Percentiles rank a stretch among this genome's conserved stretches.
phyloP scores from a whole-genome alignment of 2,797 vertebrate genomes.

The Tapera naevia region DNA sequence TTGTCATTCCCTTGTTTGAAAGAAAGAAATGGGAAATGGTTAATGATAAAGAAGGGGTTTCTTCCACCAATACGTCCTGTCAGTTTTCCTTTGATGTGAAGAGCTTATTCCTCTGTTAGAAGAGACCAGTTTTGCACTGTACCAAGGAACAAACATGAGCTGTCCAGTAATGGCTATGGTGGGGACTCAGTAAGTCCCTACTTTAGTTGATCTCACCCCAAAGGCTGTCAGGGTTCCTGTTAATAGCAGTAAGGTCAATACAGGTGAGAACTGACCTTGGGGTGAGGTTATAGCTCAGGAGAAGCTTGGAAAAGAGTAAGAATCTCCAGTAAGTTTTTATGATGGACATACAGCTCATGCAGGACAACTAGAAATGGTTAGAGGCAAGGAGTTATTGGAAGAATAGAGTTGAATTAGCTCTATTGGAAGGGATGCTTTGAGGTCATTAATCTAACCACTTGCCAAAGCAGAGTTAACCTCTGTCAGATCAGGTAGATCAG shows the following conservation, averaged over 20 bases:
- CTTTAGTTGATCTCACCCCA: neutral
- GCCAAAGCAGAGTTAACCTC: neutral
- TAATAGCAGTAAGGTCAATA: neutral
- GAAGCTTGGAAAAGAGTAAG: neutral
- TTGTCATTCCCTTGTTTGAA: neutral
- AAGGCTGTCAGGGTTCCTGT: neutral
- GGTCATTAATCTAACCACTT: neutral
- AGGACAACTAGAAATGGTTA: neutral
- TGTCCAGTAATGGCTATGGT: neutral
- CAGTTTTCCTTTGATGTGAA: neutral
- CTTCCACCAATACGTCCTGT: neutral
- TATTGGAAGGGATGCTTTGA: neutral
- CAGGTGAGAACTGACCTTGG: neutral
- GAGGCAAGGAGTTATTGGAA: neutral
- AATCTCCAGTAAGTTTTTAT: neutral
- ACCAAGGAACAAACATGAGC: neutral
- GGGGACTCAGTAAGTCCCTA: neutral
- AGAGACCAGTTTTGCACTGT: neutral
- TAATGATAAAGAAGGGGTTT: neutral
- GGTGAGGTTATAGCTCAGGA: neutral
- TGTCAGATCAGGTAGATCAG: neutral
- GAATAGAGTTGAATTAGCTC: neutral
- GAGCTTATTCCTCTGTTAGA: neutral
- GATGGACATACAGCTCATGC: neutral
- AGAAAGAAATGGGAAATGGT: rapidly evolving